These are phyloP conservation scores for Acleris cristana DNA, from an alignment of 2,888 invertebrate genomes.

Conservation along the genomic window DNA sequence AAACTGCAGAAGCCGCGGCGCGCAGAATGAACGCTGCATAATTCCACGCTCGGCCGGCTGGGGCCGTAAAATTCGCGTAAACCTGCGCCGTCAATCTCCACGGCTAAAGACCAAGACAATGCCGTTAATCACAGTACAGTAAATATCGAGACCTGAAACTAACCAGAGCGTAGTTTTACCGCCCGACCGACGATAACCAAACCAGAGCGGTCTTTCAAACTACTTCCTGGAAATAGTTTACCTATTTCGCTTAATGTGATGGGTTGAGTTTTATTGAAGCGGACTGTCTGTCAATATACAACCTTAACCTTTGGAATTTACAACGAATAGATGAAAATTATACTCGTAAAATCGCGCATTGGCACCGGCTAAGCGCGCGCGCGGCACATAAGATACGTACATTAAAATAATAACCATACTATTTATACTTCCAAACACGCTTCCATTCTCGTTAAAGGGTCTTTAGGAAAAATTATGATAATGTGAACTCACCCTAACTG, in stretches of 20 bases:
- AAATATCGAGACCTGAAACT: conserved; percentile 71
- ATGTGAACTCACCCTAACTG: not conserved
- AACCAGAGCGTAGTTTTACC: conserved; percentile 71
- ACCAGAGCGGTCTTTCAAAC: conserved; percentile 40
- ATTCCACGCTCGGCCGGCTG: conserved; percentile 63
- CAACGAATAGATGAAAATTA: not conserved
- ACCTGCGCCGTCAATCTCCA: conserved; percentile 53
- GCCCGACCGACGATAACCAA: conserved; percentile 60
- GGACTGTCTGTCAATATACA: no score
- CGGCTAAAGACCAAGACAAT: conserved; percentile 62
- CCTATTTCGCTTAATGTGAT: conserved; percentile 16
- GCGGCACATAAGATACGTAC: not conserved
- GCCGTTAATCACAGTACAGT: conserved; percentile 70
- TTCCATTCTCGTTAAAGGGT: not conserved
- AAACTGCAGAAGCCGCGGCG: conserved; percentile 55
- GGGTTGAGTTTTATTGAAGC: no score
- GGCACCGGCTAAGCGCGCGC: not conserved
- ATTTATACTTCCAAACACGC: not conserved
- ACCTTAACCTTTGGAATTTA: not conserved
- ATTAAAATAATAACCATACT: not conserved
- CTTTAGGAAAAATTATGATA: not conserved
- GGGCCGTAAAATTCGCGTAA: conserved; percentile 68
- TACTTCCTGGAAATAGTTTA: conserved; percentile 24
- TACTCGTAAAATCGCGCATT: not conserved
- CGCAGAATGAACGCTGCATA: conserved; percentile 64